Conservation (phyloP, 1,140 invertebrate species). For the Eulimnadia texana region DNA sequence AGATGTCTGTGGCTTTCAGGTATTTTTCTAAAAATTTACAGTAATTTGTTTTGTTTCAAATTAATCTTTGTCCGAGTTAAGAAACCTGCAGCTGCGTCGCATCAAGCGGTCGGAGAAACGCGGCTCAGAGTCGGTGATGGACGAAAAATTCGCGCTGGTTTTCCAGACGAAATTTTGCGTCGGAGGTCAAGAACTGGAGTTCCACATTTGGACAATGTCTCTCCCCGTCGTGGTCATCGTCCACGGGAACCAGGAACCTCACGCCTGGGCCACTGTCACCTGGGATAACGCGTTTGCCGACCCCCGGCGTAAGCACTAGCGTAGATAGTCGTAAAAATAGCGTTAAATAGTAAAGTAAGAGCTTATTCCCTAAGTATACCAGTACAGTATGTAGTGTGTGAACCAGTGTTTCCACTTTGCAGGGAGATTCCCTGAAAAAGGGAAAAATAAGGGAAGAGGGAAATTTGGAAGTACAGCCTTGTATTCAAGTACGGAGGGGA, state of each 20-base stretch:
- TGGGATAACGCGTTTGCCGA: constrained; percentile 97
- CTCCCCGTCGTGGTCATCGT: constrained; percentile 95
- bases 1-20: constrained; percentile 66
- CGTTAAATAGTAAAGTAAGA: too few relatives aligned
- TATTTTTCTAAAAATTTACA: constrained; percentile 23
- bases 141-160: constrained; percentile 88
- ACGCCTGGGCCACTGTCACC: constrained; percentile 90
- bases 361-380: too few relatives aligned
- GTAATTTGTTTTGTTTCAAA: background rate
- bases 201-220: constrained; percentile 86
- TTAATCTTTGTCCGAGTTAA: constrained; percentile 26
- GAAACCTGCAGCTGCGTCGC: constrained; percentile 85
- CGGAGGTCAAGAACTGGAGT: constrained; percentile 73
- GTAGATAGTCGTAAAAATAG: too few relatives aligned
- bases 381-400: too few relatives aligned
- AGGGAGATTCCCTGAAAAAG: too few relatives aligned
- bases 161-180: constrained; percentile 87
- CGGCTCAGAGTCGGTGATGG: constrained; percentile 90
- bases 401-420: too few relatives aligned
- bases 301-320: constrained; percentile 65
- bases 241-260: constrained; percentile 93
- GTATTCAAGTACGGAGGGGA: too few relatives aligned
- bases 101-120: constrained; percentile 87
- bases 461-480: too few relatives aligned
- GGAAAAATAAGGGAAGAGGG: too few relatives aligned